phyloP scores from a whole-genome alignment of 2,113 vertebrate species.

The Brevimyrus niger region DNA sequence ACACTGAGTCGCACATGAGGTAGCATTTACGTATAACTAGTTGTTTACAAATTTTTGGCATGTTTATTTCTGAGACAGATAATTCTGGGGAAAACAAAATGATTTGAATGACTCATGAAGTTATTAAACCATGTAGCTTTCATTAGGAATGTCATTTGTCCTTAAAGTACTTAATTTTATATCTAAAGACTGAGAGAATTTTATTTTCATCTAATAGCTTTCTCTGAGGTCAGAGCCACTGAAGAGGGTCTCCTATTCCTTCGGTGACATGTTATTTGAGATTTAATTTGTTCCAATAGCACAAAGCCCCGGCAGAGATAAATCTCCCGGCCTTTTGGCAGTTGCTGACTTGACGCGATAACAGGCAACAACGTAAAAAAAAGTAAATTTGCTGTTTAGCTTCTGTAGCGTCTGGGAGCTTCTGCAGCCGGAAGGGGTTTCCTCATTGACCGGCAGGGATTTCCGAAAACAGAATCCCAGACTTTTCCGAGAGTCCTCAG shows the following conservation, averaged over 20 bases:
- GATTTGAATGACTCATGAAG: not conserved
- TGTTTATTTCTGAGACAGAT: not conserved
- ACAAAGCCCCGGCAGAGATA: not conserved
- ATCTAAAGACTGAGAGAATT: not conserved
- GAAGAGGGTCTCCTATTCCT: not conserved
- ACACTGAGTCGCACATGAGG: not conserved
- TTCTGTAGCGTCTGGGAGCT: not conserved
- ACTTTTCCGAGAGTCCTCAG: not conserved
- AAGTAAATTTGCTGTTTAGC: not conserved
- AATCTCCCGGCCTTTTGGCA: not conserved
- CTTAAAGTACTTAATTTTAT: not conserved
- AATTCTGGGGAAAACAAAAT: not conserved
- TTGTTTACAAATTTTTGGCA: not conserved
- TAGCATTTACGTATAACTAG: not conserved
- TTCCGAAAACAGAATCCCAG: conserved; percentile 7
- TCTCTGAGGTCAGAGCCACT: not conserved
- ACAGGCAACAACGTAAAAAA: not conserved
- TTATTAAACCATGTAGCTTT: not conserved
- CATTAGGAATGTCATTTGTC: not conserved
- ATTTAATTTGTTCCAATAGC: conserved; percentile 16
- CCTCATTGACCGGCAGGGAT: not conserved
- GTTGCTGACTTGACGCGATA: conserved; percentile 8
- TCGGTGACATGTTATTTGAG: not conserved
- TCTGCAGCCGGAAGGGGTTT: not conserved
- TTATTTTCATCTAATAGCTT: not conserved